Percentiles rank a stretch among this genome's conserved stretches.
These are phyloP conservation scores for Blennius ocellaris DNA, from an alignment of 2,113 vertebrate species.

Conservation along the genomic window DNA sequence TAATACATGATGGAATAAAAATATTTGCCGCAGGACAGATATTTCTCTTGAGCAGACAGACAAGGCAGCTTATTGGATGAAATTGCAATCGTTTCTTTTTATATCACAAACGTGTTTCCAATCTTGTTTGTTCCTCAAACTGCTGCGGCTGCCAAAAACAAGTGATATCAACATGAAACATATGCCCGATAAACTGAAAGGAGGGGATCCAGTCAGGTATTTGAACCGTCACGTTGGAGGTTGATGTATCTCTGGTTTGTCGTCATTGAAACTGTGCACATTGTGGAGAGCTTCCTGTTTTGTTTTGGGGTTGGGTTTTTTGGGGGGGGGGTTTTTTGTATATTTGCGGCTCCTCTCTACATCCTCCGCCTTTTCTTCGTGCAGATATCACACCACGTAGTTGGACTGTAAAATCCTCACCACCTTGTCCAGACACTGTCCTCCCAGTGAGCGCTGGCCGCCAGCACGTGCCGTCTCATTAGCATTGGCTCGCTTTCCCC, in stretches of 20 bases:
- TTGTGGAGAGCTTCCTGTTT: not conserved
- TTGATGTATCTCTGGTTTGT: not conserved
- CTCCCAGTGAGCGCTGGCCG: constrained; percentile 70
- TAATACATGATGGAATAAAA: constrained; percentile 22
- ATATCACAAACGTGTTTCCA: constrained; percentile 15
- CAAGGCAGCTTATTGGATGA: constrained; percentile 1
- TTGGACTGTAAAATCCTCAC: constrained; percentile 63
- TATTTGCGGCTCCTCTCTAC: not conserved
- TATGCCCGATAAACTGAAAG: not conserved
- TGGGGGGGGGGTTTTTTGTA: too few species aligned
- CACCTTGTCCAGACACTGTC: constrained; percentile 56
- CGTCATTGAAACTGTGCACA: not conserved
- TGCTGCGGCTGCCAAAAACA: constrained; percentile 15
- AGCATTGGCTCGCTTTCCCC: constrained; percentile 87
- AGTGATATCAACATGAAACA: constrained; percentile 1
- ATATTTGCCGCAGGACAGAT: not conserved
- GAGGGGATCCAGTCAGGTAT: not conserved
- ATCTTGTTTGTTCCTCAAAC: constrained; percentile 7
- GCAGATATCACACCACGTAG: not conserved
- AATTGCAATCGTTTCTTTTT: constrained; percentile 27
- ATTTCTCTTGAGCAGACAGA: constrained; percentile 11
- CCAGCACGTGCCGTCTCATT: constrained; percentile 82
- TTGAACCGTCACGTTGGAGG: not conserved
- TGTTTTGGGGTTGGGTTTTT: too few species aligned
- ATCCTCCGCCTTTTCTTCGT: not conserved